Evolutionary conservation across 2,888 invertebrate species (phyloP).

Genomic region (Machimus rusticus): DNA sequence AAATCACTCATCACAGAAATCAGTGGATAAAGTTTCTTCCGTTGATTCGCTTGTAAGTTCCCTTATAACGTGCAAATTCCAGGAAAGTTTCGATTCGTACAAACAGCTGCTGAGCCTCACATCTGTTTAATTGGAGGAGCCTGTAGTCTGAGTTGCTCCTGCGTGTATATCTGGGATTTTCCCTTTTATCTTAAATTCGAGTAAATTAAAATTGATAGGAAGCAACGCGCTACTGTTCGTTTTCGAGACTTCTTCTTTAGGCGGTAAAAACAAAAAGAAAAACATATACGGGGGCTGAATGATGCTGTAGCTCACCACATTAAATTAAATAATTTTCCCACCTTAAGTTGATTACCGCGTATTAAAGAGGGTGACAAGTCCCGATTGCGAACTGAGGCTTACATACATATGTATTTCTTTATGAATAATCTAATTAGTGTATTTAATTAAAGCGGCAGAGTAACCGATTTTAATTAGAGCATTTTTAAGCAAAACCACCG

Average conservation of each 20-base stretch:
- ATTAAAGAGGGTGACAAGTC: slow-evolving; percentile 14
- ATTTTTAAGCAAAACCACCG: slow-evolving; percentile 11
- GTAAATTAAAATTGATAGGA: neutral
- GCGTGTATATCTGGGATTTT: neutral
- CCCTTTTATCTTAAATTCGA: neutral
- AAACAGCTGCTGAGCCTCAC: neutral
- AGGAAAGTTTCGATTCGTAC: neutral
- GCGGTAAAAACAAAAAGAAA: neutral
- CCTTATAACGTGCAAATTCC: neutral
- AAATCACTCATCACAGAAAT: neutral
- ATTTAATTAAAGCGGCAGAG: slow-evolving; percentile 23
- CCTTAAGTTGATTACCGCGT: neutral
- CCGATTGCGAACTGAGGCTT: neutral
- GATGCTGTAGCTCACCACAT: neutral
- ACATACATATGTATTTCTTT: neutral
- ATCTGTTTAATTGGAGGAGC: neutral
- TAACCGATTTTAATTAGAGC: slow-evolving; percentile 27
- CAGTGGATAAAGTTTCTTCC: neutral
- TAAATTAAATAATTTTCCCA: slow-evolving; percentile 33
- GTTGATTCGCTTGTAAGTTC: neutral
- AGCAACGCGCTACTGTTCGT: neutral
- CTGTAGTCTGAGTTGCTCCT: neutral
- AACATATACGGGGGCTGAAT: neutral
- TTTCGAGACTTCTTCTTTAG: neutral
- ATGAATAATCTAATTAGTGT: slow-evolving; percentile 21